These are phyloP conservation scores for Portevinia maculata DNA, from an alignment of 2,888 invertebrate species.

Conservation along the genomic window DNA sequence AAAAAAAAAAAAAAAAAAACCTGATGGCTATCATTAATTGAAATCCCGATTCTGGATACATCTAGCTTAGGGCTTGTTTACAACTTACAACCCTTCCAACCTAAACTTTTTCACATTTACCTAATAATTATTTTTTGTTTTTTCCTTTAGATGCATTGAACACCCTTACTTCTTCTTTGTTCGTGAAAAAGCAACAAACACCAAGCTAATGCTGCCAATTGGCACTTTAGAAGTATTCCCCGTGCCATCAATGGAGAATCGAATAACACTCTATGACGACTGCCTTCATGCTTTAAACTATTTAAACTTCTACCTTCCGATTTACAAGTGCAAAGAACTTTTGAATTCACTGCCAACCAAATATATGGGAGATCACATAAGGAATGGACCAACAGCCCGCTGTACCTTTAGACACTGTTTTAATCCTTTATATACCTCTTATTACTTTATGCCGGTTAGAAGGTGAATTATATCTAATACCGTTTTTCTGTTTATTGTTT, in stretches of 20 bases:
- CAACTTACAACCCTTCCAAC: too few relatives aligned
- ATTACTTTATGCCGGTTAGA: conserved; percentile 81
- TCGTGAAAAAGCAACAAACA: conserved; percentile 79
- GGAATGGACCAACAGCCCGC: conserved; percentile 80
- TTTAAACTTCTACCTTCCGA: conserved; percentile 77
- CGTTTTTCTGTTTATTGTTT: background rate
- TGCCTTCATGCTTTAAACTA: conserved; percentile 79
- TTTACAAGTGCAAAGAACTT: conserved; percentile 78
- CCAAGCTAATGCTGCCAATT: conserved; percentile 79
- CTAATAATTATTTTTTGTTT: too few relatives aligned
- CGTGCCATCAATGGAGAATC: conserved; percentile 79
- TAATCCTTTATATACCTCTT: conserved; percentile 80
- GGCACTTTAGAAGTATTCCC: conserved; percentile 79
- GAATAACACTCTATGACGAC: conserved; percentile 80
- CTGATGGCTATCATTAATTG: too few relatives aligned
- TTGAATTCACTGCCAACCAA: conserved; percentile 79
- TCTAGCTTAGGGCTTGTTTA: too few relatives aligned
- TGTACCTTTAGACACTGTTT: conserved; percentile 80
- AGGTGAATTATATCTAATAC: conserved; percentile 75
- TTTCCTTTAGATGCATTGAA: conserved; percentile 49
- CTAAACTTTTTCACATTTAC: too few relatives aligned
- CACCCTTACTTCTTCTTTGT: conserved; percentile 79
- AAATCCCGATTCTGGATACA: too few relatives aligned
- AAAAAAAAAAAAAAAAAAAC: too few relatives aligned
- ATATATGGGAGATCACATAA: conserved; percentile 80